Evolutionary conservation across 2,113 vertebrate species (phyloP), one percentile per base, ranked within the genome.

Genomic region (Ovibos moschatus): DNA sequence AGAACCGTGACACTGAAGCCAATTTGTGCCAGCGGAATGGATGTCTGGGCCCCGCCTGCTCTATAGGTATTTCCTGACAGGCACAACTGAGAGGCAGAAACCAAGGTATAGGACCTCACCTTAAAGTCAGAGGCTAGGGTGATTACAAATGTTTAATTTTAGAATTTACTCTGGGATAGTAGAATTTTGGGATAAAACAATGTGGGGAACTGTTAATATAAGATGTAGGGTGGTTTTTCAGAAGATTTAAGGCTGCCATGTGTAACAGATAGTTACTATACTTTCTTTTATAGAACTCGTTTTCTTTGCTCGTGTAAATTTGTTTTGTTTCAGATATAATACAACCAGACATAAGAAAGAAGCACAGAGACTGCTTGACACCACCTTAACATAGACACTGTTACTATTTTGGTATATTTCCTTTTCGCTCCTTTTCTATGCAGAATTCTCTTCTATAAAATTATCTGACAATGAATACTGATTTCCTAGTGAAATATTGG

Each of bases 251-350:
- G 51, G 16, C 17, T 53, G 82, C 43, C 36, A 51, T 27, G 23
- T 93, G 62, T 64, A 87, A 81, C 8, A 51, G 51, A 82, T 89
- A 85, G 45, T 81, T 36, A 76, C 43, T 92, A 43, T 58, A 53
- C 8, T 78, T 94, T 94, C 57, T 98, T 94, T 85, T 74, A 50
- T 23, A 62, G 45, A 62, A 82, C 25, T 82, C 19, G 3, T 89
- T 91, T 93, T 91, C 50, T 94, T 93, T 88, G 27, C 57, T 53
- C 43, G 58, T 82, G 43, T 21, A 85, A 40, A 8, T 86, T 84
- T 51, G 30, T 91, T 93, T 95, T 87, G 30, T 89, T 92, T 87
- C 30, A 89, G 85, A 96, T 58, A n/a, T 88, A 92, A 94, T 88
- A 51, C 74, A 67, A 84, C 19, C 8, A 94, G 51, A 95, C 64